Evolutionary conservation across 2,797 vertebrate species (phyloP).

Genomic region (Clangula hyemalis): DNA sequence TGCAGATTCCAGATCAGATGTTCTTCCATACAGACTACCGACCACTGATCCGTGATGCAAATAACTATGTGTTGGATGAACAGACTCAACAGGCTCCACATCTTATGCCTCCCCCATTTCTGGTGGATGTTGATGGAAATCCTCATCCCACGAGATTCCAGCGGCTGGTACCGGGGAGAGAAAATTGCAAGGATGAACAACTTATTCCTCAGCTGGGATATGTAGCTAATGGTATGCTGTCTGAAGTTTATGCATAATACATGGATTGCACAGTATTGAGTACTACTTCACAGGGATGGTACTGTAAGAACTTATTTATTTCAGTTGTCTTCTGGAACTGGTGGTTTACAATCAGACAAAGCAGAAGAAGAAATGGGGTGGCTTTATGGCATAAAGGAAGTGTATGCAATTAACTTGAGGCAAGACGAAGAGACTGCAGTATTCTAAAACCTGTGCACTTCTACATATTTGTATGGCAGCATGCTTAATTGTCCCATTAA

Average conservation of each 20-base stretch:
- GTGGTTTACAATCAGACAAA: neutral
- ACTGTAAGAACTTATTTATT: neutral
- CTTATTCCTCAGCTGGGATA: constrained; percentile 97
- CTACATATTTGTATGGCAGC: neutral
- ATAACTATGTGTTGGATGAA: constrained; percentile 97
- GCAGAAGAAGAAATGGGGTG: neutral
- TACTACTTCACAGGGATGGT: neutral
- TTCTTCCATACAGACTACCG: constrained; percentile 99
- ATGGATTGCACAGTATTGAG: neutral
- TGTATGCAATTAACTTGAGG: neutral
- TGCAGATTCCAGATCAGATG: constrained; percentile 98
- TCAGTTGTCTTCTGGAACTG: neutral
- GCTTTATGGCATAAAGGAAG: neutral
- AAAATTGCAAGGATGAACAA: constrained; percentile 97
- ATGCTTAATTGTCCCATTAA: neutral
- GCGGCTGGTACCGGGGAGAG: constrained; percentile 93
- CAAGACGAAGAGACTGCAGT: neutral
- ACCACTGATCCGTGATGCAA: constrained; percentile 95
- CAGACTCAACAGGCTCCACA: constrained; percentile 99
- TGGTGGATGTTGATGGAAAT: constrained; percentile 97
- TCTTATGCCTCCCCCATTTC: constrained; percentile 96
- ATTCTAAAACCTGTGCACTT: neutral
- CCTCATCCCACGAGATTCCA: constrained; percentile 93
- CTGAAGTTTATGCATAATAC: neutral
- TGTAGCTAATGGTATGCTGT: constrained; percentile 89